Evolutionary conservation across 2,888 invertebrate genomes (phyloP).

Genomic region (Synanthedon tipuliformis): DNA sequence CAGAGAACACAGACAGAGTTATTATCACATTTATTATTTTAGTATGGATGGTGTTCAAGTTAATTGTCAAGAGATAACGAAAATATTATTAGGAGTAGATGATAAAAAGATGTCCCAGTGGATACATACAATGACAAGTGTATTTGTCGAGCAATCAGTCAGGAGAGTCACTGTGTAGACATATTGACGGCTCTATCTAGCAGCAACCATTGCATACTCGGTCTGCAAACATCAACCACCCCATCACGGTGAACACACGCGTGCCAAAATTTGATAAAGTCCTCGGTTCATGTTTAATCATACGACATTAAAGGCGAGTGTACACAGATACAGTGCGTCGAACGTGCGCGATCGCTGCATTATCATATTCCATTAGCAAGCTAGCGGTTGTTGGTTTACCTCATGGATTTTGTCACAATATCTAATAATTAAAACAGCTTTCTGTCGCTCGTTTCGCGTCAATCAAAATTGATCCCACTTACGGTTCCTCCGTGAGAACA

Average conservation of each 20-base stretch:
- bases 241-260: slow-evolving; percentile 49
- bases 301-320: slow-evolving; percentile 53
- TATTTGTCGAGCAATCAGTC: slow-evolving; percentile 59
- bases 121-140: neutral
- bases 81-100: too few relatives aligned
- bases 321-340: slow-evolving; percentile 31
- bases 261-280: slow-evolving; percentile 68
- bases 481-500: too few relatives aligned
- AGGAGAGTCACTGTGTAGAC: slow-evolving; percentile 40
- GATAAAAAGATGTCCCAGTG: too few relatives aligned
- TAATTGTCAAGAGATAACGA: too few relatives aligned
- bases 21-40: too few relatives aligned
- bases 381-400: slow-evolving; percentile 27
- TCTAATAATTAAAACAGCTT: neutral
- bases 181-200: slow-evolving; percentile 62
- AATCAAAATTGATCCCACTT: neutral
- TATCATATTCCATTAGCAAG: slow-evolving; percentile 52
- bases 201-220: slow-evolving; percentile 47
- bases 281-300: slow-evolving; percentile 63
- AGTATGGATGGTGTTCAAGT: too few relatives aligned
- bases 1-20: too few relatives aligned
- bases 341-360: slow-evolving; percentile 37
- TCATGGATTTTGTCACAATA: slow-evolving; percentile 4
- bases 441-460: neutral
- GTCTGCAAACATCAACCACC: slow-evolving; percentile 55